Evolutionary conservation across 2,888 invertebrate species (phyloP).

Genomic region (Didymodactylos carnosus): DNA sequence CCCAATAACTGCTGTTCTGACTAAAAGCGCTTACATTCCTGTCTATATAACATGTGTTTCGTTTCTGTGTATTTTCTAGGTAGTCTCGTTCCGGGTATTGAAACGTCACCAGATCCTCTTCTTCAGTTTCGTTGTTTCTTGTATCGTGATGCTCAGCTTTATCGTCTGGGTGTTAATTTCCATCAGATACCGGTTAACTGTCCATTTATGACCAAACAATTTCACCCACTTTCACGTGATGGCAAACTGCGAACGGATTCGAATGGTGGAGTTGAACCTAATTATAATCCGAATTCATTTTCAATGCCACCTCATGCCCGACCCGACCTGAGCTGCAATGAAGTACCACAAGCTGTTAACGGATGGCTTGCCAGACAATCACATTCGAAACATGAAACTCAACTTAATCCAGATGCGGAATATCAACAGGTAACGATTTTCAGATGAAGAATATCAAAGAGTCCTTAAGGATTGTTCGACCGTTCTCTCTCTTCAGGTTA

Average conservation of each 20-base stretch:
- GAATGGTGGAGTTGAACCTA: conserved; percentile 50
- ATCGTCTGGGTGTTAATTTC: conserved; percentile 66
- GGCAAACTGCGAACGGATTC: conserved; percentile 50
- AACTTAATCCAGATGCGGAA: neutral
- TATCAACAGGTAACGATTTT: too few relatives aligned
- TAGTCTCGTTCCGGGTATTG: conserved; percentile 64
- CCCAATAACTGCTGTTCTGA: too few relatives aligned
- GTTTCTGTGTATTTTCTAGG: neutral
- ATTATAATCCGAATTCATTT: conserved; percentile 91
- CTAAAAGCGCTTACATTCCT: neutral
- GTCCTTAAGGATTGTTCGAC: too few relatives aligned
- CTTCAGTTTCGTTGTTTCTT: conserved; percentile 43
- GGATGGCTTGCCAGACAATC: neutral
- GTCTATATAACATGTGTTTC: neutral
- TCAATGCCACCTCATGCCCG: conserved; percentile 50
- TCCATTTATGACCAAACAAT: conserved; percentile 54
- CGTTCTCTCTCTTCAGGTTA: too few relatives aligned
- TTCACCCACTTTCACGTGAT: conserved; percentile 52
- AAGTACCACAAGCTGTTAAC: neutral
- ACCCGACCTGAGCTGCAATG: neutral
- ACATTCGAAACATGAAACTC: neutral
- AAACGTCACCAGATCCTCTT: conserved; percentile 80
- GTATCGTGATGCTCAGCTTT: conserved; percentile 69
- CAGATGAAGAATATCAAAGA: too few relatives aligned
- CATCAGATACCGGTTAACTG: conserved; percentile 84